These are phyloP conservation scores for Malurus melanocephalus DNA, from an alignment of 2,113 vertebrate genomes.

Conservation along the genomic window DNA sequence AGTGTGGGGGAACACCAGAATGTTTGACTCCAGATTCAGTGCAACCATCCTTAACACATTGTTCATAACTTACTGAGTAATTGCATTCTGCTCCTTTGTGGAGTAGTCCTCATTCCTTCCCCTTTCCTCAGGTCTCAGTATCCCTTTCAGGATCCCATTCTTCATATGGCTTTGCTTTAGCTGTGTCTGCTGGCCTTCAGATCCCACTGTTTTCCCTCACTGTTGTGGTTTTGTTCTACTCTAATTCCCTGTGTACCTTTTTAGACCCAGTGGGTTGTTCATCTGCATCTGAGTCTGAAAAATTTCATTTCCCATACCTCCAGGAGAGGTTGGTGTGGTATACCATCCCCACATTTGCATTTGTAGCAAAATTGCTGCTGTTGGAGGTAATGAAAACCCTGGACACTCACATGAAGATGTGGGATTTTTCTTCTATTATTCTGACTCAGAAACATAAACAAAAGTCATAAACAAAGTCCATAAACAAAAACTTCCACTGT, in stretches of 20 bases:
- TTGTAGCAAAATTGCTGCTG: too few species aligned
- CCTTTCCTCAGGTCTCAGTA: background rate
- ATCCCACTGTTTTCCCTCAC: background rate
- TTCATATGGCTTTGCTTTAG: background rate
- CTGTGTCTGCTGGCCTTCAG: background rate
- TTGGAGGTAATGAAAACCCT: too few species aligned
- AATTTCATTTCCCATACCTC: too few species aligned
- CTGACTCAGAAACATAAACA: too few species aligned
- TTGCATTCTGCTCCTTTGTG: background rate
- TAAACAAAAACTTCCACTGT: background rate
- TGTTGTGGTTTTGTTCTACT: background rate
- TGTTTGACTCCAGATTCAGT: background rate
- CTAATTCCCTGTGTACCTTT: background rate
- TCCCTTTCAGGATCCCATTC: background rate
- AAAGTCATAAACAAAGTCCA: background rate
- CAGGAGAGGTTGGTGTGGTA: too few species aligned
- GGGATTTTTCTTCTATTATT: too few species aligned
- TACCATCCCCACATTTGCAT: too few species aligned
- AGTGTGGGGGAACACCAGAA: background rate
- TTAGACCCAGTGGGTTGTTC: rapidly evolving
- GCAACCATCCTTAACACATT: background rate
- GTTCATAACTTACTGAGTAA: background rate
- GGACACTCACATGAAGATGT: too few species aligned
- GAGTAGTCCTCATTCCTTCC: background rate
- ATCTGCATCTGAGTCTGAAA: background rate